Base-by-base conservation (phyloP, 2,888 invertebrate species). In the Nomada ruficornis region DNA sequence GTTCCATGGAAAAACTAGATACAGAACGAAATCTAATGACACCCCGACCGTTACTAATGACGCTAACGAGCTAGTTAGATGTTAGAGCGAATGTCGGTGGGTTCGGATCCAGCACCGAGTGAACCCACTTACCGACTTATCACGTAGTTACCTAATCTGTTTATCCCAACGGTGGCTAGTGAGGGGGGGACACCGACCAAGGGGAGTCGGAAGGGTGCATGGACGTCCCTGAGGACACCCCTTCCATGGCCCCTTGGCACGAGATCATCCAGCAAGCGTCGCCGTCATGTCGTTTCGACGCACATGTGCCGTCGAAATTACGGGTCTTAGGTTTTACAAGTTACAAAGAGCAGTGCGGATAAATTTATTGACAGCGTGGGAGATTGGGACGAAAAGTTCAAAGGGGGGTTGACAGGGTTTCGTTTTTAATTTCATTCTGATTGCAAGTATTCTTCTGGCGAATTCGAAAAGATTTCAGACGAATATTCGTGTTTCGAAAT, bases 141-240 rank as follows among this genome's bases (percentile, higher is more conserved):
- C 94, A 93, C 94, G 94, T 94, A 94, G 94, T 94, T 94, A 93
- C 93, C 93, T 93, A 94, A 94, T 93, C 93, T 94, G 93, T 94
- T 93, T 94, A 94, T 93, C 93, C 93, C 92, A 91, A 90, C 90
- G 89, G 90, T 87, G 87, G 89, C 86, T n/a, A 77, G 71, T 77
- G 87, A 15, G 85, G 84, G 83, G 83, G 80, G 82, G 82, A 72
- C 74, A 77, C 68, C 71, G 80, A 82, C 76, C 79, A 78, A 85
- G 88, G 84, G 78, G 79, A 84, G 84, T 82, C 89, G 80, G 90
- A 91, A 92, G 92, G 92, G 92, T 91, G 91, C 91, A 89, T 89
- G 89, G 89, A 89, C 88, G 91, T 92, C 92, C 91, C 91, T 84
- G 88, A 89, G 91, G 91, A 89, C 88, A 86, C 84, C 81, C 80